phyloP scores from a whole-genome alignment of 2,113 vertebrate genomes.

The Lamprologus speciosus region DNA sequence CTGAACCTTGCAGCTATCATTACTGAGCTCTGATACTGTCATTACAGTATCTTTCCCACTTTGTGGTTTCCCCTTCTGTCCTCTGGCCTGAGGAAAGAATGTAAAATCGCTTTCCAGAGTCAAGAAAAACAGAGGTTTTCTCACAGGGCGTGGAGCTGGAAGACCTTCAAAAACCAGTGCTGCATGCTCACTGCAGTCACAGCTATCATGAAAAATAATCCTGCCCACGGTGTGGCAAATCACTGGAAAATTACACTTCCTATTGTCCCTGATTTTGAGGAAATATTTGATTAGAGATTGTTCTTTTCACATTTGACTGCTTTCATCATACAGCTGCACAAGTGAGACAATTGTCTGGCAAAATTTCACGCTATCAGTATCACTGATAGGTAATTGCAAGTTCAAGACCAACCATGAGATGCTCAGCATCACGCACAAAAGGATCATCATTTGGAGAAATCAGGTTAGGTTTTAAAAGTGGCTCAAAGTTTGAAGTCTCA shows the following conservation, averaged over 20 bases:
- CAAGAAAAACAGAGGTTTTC: conserved; percentile 23
- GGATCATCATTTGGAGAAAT: neutral
- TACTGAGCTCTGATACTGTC: conserved; percentile 34
- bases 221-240: neutral
- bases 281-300: conserved; percentile 3
- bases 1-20: conserved; percentile 44
- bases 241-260: neutral
- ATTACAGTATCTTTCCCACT: conserved; percentile 34
- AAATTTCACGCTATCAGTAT: neutral
- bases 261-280: neutral
- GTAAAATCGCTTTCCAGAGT: conserved; percentile 26
- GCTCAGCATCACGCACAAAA: neutral
- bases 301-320: neutral
- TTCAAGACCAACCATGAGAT: neutral
- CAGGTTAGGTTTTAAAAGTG: neutral
- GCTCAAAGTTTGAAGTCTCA: neutral
- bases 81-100: conserved; percentile 35
- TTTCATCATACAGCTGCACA: neutral
- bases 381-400: neutral
- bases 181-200: neutral
- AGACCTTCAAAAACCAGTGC: neutral
- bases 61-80: neutral
- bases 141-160: conserved; percentile 35
- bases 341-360: neutral
- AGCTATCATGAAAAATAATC: neutral